A percentile compares a stretch with the other conserved stretches of the same genome.
Conservation (phyloP, 2,888 invertebrate species). For the Lasioglossum vierecki region DNA sequence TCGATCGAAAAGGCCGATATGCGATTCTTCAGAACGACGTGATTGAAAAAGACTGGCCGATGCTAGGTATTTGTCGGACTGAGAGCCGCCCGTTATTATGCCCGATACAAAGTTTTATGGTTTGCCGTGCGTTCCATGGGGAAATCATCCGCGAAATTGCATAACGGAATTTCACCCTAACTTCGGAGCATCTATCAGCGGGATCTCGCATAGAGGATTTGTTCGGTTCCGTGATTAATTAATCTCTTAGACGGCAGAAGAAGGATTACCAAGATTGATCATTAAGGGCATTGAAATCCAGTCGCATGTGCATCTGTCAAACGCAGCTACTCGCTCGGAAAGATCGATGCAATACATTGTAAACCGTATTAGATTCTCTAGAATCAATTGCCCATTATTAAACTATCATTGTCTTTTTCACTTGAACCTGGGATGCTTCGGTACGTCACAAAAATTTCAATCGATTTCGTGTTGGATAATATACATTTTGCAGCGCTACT, state of each 20-base stretch:
- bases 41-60: slow-evolving; percentile 50
- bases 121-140: slow-evolving; percentile 58
- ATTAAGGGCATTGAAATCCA: slow-evolving; percentile 48
- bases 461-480: not conserved
- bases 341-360: not conserved
- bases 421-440: not conserved
- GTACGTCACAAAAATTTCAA: not conserved
- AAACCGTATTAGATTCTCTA: not conserved
- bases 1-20: slow-evolving; percentile 40
- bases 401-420: not conserved
- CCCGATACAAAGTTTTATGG: slow-evolving; percentile 56
- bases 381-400: not conserved
- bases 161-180: slow-evolving; percentile 58
- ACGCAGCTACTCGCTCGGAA: not conserved
- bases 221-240: slow-evolving; percentile 60
- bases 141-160: slow-evolving; percentile 69
- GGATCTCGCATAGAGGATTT: slow-evolving; percentile 33
- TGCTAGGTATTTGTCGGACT: slow-evolving; percentile 25
- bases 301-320: slow-evolving; percentile 9
- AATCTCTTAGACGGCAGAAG: slow-evolving; percentile 32
- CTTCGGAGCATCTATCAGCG: slow-evolving; percentile 53
- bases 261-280: slow-evolving; percentile 50
- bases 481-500: too few relatives aligned
- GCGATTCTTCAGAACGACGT: slow-evolving; percentile 23
- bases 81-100: slow-evolving; percentile 44